Percentiles rank a stretch among this genome's conserved stretches.
phyloP scores from a whole-genome alignment of 2,888 invertebrate species.

The Calameuta idolon region DNA sequence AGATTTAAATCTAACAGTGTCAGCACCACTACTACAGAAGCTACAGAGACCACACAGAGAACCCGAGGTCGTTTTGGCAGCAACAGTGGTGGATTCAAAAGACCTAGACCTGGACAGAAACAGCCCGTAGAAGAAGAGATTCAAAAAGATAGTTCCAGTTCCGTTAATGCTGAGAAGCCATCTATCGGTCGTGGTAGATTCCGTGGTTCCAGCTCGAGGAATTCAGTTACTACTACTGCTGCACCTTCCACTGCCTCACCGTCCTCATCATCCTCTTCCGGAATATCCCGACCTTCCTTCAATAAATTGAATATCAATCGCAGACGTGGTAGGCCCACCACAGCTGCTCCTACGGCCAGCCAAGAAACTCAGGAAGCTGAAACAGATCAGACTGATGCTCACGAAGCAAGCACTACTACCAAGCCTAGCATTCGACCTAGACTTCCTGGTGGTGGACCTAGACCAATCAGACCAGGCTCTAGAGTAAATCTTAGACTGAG shows the following conservation, averaged over 20 bases:
- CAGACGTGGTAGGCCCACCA: constrained; percentile 55
- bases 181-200: constrained; percentile 47
- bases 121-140: constrained; percentile 50
- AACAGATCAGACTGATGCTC: constrained; percentile 51
- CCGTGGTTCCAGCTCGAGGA: constrained; percentile 48
- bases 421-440: constrained; percentile 41
- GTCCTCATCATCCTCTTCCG: constrained; percentile 25
- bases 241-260: constrained; percentile 30
- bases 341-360: constrained; percentile 40
- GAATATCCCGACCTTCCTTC: constrained; percentile 48
- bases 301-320: constrained; percentile 53
- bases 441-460: constrained; percentile 62
- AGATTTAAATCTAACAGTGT: constrained; percentile 55
- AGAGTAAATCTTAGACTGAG: constrained; percentile 73
- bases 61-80: constrained; percentile 55
- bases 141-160: constrained; percentile 55
- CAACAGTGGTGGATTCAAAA: constrained; percentile 46
- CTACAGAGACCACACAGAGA: constrained; percentile 47
- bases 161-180: constrained; percentile 51
- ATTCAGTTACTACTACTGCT: constrained; percentile 35
- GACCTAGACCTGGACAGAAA: constrained; percentile 51
- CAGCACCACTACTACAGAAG: constrained; percentile 46
- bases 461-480: constrained; percentile 76
- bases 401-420: constrained; percentile 31
- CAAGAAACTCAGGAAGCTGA: constrained; percentile 44